Evolutionary conservation across 2,888 invertebrate genomes (phyloP).

Genomic region (Drosophila anomalata): DNA sequence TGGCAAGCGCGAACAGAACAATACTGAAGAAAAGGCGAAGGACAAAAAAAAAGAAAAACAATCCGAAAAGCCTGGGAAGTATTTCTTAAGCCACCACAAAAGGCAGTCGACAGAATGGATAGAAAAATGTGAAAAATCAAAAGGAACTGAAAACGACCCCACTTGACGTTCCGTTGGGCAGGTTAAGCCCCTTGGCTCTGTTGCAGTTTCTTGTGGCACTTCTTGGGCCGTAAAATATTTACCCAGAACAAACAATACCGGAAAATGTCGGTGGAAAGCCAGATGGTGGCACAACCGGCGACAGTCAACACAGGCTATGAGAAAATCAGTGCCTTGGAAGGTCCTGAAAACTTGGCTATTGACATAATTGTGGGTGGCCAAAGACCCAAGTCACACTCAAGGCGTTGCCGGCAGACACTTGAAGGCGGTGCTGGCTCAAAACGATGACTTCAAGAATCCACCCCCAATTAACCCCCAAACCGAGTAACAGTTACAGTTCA

Average conservation of each 20-base stretch:
- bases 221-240: slow-evolving; percentile 72
- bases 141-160: slow-evolving; percentile 57
- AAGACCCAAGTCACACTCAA: slow-evolving; percentile 72
- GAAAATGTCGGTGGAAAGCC: slow-evolving; percentile 25
- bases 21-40: slow-evolving; percentile 24
- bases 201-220: slow-evolving; percentile 65
- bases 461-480: slow-evolving; percentile 70
- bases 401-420: slow-evolving; percentile 75
- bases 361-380: slow-evolving; percentile 73
- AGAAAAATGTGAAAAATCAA: slow-evolving; percentile 45
- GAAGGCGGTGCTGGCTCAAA: slow-evolving; percentile 39
- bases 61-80: slow-evolving; percentile 45
- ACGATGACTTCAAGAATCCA: slow-evolving; percentile 58
- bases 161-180: slow-evolving; percentile 65
- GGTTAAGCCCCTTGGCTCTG: slow-evolving; percentile 60
- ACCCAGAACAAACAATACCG: slow-evolving; percentile 57
- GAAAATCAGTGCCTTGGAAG: slow-evolving; percentile 22
- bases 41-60: slow-evolving; percentile 11
- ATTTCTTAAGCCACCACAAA: slow-evolving; percentile 63
- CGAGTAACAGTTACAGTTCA: slow-evolving; percentile 48
- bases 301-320: slow-evolving; percentile 42
- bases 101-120: slow-evolving; percentile 12
- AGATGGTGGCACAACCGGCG: slow-evolving; percentile 23
- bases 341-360: slow-evolving; percentile 56
- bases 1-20: slow-evolving; percentile 66